Base-by-base conservation (phyloP, 2,888 invertebrate species). In the Rotaria sp. region DNA sequence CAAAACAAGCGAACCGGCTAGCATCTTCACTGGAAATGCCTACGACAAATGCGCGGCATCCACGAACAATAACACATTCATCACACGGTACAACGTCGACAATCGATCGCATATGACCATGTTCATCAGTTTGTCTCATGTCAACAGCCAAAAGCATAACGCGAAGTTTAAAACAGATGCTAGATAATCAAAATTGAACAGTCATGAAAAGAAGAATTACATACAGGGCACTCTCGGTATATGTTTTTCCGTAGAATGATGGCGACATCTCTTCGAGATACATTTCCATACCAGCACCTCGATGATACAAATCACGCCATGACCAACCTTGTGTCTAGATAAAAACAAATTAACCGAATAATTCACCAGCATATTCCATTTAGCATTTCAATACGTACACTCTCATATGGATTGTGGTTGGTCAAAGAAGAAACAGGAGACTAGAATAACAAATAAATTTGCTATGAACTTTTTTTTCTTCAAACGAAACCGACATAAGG, bases 11-110 rank as follows among this genome's bases (percentile, higher is more conserved):
- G 10, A n/a, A 99, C 92, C 99, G 98, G 93, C 84, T 84, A 8
- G 99, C 99, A 94, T 99, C 99, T 92, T 99, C 99, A 85, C 99
- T 98, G 88, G 98, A 98, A 93, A 99, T 98, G 89, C 99, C 99
- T 91, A 99, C 99, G 92, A 99, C 99, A 93, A 99, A 99, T 89
- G 99, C 99, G 93, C 99, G 98, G 88, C 99, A 99, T 92, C 96
- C 97, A 87, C 96, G 95, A 91, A 96, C 96, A 89, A 99, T 98
- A 45, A 80, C 10, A 80, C 41, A 80, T 45, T 80, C 35, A 45
- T 80, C 80, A 15, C 45, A 45, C 3, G 80, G 80, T 45, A 45
- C 26, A 24, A 80, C 26, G 0, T 45, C 45, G 1, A 80, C 41
- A 26, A 45, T 13, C 26, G 11, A n/a, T 80, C 80, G 41, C n/a